Percentiles rank a stretch among this genome's conserved stretches.
phyloP scores from a whole-genome alignment of 2,888 invertebrate genomes.

The Aphidius colemani region DNA sequence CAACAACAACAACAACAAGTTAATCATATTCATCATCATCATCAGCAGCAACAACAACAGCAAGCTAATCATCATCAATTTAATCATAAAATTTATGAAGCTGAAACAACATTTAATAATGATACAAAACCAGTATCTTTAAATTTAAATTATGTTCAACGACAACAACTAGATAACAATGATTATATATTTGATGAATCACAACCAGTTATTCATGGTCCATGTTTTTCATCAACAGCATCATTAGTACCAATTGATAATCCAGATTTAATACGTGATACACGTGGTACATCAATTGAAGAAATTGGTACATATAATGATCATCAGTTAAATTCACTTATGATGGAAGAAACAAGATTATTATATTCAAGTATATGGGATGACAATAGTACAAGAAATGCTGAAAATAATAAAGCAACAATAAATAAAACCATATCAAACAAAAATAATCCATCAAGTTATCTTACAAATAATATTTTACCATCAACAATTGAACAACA shows the following conservation, averaged over 20 bases:
- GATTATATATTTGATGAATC: slow-evolving; percentile 30
- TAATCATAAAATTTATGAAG: slow-evolving; percentile 41
- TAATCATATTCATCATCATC: slow-evolving; percentile 48
- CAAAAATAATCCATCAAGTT: slow-evolving; percentile 24
- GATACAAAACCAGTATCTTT: slow-evolving; percentile 49
- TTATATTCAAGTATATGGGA: slow-evolving; percentile 84
- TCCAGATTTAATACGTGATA: slow-evolving; percentile 85
- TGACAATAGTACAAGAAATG: slow-evolving; percentile 55
- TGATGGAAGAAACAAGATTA: slow-evolving; percentile 48
- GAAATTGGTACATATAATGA: slow-evolving; percentile 65
- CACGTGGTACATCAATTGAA: slow-evolving; percentile 57
- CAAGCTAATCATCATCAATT: slow-evolving; percentile 50
- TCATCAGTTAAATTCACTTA: slow-evolving; percentile 34
- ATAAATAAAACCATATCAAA: neutral
- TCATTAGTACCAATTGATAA: slow-evolving; percentile 75
- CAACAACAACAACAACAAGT: slow-evolving; percentile 51
- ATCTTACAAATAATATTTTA: slow-evolving; percentile 40
- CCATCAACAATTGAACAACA: neutral
- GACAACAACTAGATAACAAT: slow-evolving; percentile 39
- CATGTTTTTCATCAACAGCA: slow-evolving; percentile 75
- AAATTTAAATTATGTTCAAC: slow-evolving; percentile 52
- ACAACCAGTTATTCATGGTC: slow-evolving; percentile 63
- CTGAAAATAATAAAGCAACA: slow-evolving; percentile 45
- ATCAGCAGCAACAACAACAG: slow-evolving; percentile 48
- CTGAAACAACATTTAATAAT: slow-evolving; percentile 48